phyloP scores from a whole-genome alignment of 92 coral and sea anemone species.

The Umimayanthus chanpuru region DNA sequence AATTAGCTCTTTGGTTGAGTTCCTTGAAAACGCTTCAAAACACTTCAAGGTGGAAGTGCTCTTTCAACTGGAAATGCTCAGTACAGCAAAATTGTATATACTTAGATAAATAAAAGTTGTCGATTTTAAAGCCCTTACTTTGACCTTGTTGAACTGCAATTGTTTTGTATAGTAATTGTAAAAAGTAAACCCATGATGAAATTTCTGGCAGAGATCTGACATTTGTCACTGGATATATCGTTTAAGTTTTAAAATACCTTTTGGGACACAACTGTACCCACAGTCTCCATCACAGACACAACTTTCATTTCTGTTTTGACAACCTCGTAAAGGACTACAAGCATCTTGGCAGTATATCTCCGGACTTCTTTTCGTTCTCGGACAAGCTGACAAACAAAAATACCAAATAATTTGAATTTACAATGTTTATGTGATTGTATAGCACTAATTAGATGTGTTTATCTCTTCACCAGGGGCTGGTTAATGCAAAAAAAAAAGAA shows the following conservation, averaged over 20 bases:
- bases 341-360: slow-evolving; percentile 20
- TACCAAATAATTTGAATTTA: background rate
- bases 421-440: too few relatives aligned
- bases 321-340: slow-evolving; percentile 11
- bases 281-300: slow-evolving; percentile 91
- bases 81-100: too few relatives aligned
- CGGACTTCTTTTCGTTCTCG: slow-evolving; percentile 7
- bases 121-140: too few relatives aligned
- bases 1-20: too few relatives aligned
- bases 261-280: slow-evolving; percentile 81
- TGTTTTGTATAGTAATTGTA: too few relatives aligned
- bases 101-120: too few relatives aligned
- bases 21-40: too few relatives aligned
- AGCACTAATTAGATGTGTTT: background rate
- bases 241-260: slow-evolving; percentile 34
- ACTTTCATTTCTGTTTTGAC: background rate
- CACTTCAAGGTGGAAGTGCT: too few relatives aligned
- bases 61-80: too few relatives aligned
- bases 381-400: background rate
- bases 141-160: too few relatives aligned
- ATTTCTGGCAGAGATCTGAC: background rate
- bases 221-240: background rate
- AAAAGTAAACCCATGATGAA: too few relatives aligned
- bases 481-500: background rate
- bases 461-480: background rate